Evolutionary conservation across 2,888 invertebrate genomes (phyloP).

Genomic region (Apamea anceps): DNA sequence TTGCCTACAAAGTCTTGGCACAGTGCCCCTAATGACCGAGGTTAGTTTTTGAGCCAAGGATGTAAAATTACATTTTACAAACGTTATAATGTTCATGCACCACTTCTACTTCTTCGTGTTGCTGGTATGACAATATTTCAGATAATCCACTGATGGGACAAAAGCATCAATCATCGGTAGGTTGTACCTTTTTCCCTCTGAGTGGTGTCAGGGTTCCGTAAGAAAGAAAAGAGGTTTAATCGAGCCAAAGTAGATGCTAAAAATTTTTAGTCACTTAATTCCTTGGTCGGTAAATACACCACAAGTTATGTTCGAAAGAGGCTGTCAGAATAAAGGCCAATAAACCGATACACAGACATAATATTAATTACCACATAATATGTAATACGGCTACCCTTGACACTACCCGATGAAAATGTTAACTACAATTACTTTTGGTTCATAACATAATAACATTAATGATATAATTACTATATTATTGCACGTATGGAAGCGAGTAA

Average conservation of each 20-base stretch:
- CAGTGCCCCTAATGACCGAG: too few relatives aligned
- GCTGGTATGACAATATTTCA: neutral
- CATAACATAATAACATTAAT: constrained; percentile 10
- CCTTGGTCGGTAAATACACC: neutral
- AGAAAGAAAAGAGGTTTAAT: neutral
- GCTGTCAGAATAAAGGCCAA: constrained; percentile 15
- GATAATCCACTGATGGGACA: neutral
- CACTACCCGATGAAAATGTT: constrained; percentile 44
- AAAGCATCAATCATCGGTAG: neutral
- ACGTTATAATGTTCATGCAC: neutral
- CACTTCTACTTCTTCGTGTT: neutral
- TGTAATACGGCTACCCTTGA: constrained; percentile 40
- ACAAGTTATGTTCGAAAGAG: neutral
- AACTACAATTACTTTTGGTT: constrained; percentile 55
- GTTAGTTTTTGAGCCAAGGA: too few relatives aligned
- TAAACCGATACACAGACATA: constrained; percentile 8
- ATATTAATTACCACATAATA: constrained; percentile 39
- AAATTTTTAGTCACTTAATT: neutral
- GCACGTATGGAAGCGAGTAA: neutral
- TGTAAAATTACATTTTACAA: neutral
- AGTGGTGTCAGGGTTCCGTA: too few relatives aligned
- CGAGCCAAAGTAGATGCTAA: neutral
- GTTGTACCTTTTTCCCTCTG: neutral
- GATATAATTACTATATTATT: constrained; percentile 40
- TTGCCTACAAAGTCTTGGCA: too few relatives aligned